Evolutionary conservation across 53 echinoderm and acorn worm genomes (phyloP), one percentile per base, ranked within the genome.

Genomic region (Luidia sarsii): DNA sequence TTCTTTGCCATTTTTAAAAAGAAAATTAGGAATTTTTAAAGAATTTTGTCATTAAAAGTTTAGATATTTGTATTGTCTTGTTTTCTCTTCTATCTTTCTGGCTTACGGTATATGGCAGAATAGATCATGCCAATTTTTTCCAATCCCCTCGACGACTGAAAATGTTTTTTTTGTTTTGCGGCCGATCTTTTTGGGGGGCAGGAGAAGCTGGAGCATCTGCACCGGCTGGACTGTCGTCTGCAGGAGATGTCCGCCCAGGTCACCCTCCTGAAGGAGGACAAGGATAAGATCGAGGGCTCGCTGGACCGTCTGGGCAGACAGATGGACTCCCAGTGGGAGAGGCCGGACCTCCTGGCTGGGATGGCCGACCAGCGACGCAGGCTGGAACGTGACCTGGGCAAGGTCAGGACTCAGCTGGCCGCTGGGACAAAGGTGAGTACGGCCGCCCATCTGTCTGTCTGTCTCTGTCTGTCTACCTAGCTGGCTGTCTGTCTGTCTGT

Each of bases 271-370:
- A 92, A 85, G 62, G 89, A 95, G 62, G 96, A 95, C 21, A 95
- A 92, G 88, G 96, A 95, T 70, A 82, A 88, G 39, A 88, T 95
- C 20, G 96, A 95, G 68, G 57, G 66, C 15, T 88, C 96, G n/a
- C 49, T 95, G 46, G 93, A 88, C 64, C 71, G 82, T 31, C 63
- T 95, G 8, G 51, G 88, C 0, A 64, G 80, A 16, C 86, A 93
- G 45, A 88, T 88, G 60, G 79, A 73, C n/a, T 71, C 63, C 36
- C 80, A 93, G 54, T 90, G 90, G 88, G 93, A 95, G 6, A 72
- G 90, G 57, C 80, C 82, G 18, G 90, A 86, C 11, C 75, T 70
- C 14, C 66, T 87, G 39, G 59, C 77, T 11, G 79, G 80, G 13
- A 83, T 95, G 22, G 92, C 90, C 19, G 88, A 92, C 30, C 92